These are phyloP conservation scores for Ptychoptera albimana DNA, from an alignment of 2,888 invertebrate species.

Conservation along the genomic window DNA sequence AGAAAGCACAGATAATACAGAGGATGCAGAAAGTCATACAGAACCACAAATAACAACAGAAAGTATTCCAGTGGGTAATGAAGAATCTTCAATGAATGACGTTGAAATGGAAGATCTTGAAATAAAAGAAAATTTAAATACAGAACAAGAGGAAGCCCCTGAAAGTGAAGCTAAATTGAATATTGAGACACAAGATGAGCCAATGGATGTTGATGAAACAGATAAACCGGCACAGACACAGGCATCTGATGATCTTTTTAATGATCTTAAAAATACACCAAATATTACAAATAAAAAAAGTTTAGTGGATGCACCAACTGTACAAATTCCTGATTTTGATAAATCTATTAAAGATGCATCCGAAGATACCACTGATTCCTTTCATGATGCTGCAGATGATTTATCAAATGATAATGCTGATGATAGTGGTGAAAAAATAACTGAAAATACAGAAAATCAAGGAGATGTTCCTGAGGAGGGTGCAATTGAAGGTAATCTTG, in stretches of 20 bases:
- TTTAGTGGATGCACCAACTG: too few species aligned
- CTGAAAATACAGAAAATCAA: constrained; percentile 2
- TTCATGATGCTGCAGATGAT: constrained; percentile 8
- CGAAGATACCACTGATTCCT: constrained; percentile 8
- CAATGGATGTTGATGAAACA: constrained; percentile 8
- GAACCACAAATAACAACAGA: constrained; percentile 13
- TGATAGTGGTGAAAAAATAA: not conserved
- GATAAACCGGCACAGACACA: constrained; percentile 8
- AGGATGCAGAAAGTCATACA: constrained; percentile 28
- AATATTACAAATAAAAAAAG: not conserved
- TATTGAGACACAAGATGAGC: constrained; percentile 3
- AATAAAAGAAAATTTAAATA: constrained; percentile 10
- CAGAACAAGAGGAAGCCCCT: constrained; percentile 16
- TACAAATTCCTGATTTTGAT: too few species aligned
- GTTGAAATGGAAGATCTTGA: constrained; percentile 13
- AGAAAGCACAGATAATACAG: constrained; percentile 13
- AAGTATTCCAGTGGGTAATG: constrained; percentile 11
- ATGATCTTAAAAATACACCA: constrained; percentile 8
- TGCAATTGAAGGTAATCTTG: not conserved
- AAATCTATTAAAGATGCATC: not conserved
- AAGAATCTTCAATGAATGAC: constrained; percentile 14
- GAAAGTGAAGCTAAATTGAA: constrained; percentile 14
- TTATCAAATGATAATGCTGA: not conserved
- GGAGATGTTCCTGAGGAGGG: too few species aligned
- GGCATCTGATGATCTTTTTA: constrained; percentile 9